These are phyloP conservation scores for Colletes collaris DNA, from an alignment of 2,888 invertebrate genomes.

Conservation along the genomic window DNA sequence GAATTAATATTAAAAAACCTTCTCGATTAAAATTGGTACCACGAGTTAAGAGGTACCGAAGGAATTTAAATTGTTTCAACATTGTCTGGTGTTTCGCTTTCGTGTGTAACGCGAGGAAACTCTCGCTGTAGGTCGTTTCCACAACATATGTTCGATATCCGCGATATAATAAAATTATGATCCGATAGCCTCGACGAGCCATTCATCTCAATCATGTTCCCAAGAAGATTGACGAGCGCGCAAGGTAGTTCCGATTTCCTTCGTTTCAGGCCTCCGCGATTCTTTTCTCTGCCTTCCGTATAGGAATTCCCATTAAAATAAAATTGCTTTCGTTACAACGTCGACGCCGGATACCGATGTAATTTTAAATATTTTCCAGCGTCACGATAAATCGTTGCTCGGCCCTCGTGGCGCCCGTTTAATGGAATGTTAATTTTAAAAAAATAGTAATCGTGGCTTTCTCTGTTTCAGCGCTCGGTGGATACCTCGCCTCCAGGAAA, in stretches of 20 bases:
- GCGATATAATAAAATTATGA: constrained; percentile 63
- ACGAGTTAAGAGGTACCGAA: too few species aligned
- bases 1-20: too few species aligned
- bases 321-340: constrained; percentile 12
- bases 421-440: not conserved
- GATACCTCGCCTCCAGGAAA: not conserved
- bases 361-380: not conserved
- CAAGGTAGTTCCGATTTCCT: constrained; percentile 35
- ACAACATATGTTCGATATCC: constrained; percentile 39
- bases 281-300: not conserved
- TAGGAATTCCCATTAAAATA: constrained; percentile 3
- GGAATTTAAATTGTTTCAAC: not conserved
- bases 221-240: constrained; percentile 62
- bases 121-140: not conserved
- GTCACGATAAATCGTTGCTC: not conserved
- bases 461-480: constrained; percentile 2
- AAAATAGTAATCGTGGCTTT: not conserved
- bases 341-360: not conserved
- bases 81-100: not conserved
- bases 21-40: too few species aligned
- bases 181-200: constrained; percentile 47
- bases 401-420: not conserved
- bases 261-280: constrained; percentile 8
- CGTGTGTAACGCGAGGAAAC: not conserved
- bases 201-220: constrained; percentile 63